Evolutionary conservation across 1,140 invertebrate species (phyloP).

Genomic region (Neodiprion lecontei): DNA sequence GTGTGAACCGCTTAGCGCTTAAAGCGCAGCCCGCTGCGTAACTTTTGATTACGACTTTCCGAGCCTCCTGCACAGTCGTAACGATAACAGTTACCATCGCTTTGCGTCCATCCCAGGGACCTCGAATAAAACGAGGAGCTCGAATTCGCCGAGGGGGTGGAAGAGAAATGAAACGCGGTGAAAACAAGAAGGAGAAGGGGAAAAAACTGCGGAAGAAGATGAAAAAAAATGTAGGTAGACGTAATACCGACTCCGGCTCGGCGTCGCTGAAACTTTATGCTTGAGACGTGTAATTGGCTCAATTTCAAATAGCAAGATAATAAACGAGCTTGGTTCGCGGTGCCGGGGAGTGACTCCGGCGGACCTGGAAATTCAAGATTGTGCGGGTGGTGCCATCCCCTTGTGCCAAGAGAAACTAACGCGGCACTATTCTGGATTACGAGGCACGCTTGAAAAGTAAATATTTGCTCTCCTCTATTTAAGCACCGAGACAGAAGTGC

Average conservation of each 20-base stretch:
- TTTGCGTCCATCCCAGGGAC: neutral
- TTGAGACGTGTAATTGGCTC: neutral
- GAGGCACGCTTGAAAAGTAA: conserved; percentile 2
- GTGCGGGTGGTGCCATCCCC: neutral
- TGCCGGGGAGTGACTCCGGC: neutral
- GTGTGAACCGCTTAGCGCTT: conserved; percentile 4
- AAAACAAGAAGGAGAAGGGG: neutral
- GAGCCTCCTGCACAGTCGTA: neutral
- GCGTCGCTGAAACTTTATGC: neutral
- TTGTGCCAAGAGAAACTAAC: neutral
- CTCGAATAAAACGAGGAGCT: neutral
- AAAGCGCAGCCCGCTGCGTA: conserved; percentile 3
- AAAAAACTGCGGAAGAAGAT: neutral
- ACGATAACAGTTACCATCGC: neutral
- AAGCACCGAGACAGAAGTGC: neutral
- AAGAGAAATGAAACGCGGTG: too few relatives aligned
- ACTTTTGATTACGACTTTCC: neutral
- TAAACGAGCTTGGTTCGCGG: neutral
- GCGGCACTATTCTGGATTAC: neutral
- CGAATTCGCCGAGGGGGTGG: neutral
- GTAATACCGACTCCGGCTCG: too few relatives aligned
- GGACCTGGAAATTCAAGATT: neutral
- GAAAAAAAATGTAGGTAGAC: neutral
- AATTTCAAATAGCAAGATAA: neutral
- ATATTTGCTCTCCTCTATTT: neutral